Evolutionary conservation across 1,140 invertebrate genomes (phyloP), one percentile per base, ranked within the genome.

Genomic region (Rhyzopertha dominica): DNA sequence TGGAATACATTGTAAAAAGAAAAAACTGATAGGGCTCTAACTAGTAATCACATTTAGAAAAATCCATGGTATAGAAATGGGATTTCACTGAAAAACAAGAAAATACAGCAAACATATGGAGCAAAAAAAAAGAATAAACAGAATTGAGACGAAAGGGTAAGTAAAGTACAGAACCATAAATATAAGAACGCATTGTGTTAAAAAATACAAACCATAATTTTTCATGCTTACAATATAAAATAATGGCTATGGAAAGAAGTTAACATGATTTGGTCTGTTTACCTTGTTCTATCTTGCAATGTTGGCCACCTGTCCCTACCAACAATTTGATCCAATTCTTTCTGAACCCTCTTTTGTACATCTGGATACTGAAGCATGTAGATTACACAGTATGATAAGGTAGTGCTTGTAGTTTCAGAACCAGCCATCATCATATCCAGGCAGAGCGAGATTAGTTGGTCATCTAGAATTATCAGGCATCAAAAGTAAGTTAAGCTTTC

Each of bases 381-480:
- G 0, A 84, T 69, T 16, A 89, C 65, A 12, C 76, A 68, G 53
- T 76, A 80, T 0, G 73, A 70, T 4, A 82, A 60, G 0, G 80
- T 79, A 49, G 80, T 83, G 31, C 73, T 77, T 0, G 82, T 83
- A 0, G 84, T 84, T 57, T 85, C 81, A 3, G 78, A 73, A 4
- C 83, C 83, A 37, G 81, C 83, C 60, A 84, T 71, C 22, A 87
- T 78, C 26, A 86, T 67, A 58, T 87, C 84, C 43, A 82, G 53
- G 49, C 82, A 81, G 1, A 85, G 56, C 0, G 81, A 70, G 37
- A 81, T 57, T 7, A 86, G 62, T 62, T 82, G 79, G 63, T 84
- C 74, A 26, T 79, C 79, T 74, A 58, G 53, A 53, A 56, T 28
- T 40, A 19, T n/a, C n/a, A n/a, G n/a, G n/a, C n/a, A n/a, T n/a